Conservation (phyloP, 2,888 invertebrate genomes). For the Dolomedes plantarius region DNA sequence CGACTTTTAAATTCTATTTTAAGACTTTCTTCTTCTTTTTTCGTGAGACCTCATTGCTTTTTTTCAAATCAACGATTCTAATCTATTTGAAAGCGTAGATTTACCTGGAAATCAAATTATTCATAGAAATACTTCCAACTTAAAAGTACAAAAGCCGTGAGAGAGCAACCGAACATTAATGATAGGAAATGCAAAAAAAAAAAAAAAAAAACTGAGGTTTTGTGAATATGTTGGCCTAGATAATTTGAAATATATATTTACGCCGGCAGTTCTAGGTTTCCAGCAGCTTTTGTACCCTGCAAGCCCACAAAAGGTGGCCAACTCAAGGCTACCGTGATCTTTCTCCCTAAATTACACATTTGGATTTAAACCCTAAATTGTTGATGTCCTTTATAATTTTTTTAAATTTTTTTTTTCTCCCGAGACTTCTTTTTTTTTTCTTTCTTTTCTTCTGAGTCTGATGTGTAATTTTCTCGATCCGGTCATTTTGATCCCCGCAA, state of each 20-base stretch:
- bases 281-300: background rate
- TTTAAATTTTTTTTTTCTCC: background rate
- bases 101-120: too few relatives aligned
- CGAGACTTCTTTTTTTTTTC: background rate
- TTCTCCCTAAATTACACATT: slow-evolving; percentile 1
- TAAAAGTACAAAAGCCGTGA: too few relatives aligned
- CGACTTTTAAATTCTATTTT: too few relatives aligned
- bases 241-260: background rate
- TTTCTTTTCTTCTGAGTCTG: background rate
- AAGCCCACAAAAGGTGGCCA: background rate
- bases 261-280: background rate
- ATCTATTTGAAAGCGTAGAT: too few relatives aligned
- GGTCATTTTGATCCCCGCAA: slow-evolving; percentile 31
- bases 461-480: slow-evolving; percentile 39
- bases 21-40: too few relatives aligned
- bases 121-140: too few relatives aligned
- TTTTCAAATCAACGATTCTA: too few relatives aligned
- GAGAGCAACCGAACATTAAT: too few relatives aligned
- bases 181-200: background rate
- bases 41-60: too few relatives aligned
- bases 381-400: background rate
- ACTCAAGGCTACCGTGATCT: background rate
- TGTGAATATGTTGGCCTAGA: background rate
- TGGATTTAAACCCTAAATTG: background rate
- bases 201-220: background rate